These are phyloP conservation scores for Falcunculus frontatus DNA, from an alignment of 2,113 vertebrate genomes.

Conservation along the genomic window DNA sequence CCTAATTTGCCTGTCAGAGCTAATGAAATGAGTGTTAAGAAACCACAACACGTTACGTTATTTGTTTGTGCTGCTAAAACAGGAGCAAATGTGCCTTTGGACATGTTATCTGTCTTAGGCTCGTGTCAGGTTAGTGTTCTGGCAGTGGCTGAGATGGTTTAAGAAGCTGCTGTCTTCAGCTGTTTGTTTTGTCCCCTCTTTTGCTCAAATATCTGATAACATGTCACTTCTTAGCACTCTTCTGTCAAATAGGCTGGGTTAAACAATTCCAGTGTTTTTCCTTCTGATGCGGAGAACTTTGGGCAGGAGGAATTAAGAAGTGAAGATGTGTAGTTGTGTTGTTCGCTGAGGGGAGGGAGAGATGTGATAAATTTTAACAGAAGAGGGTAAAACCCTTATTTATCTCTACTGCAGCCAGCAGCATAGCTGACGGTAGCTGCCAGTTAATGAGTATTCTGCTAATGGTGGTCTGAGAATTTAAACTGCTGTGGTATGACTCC, in stretches of 20 bases:
- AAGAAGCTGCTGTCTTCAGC: not conserved
- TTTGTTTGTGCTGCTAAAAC: not conserved
- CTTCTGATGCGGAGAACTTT: not conserved
- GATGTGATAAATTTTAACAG: not conserved
- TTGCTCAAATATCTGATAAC: not conserved
- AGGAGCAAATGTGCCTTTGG: not conserved
- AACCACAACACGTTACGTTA: not conserved
- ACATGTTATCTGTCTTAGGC: not conserved
- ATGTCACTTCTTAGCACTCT: not conserved
- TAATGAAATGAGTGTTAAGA: not conserved
- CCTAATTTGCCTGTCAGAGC: not conserved
- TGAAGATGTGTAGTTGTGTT: not conserved
- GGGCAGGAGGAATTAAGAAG: not conserved
- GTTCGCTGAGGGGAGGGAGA: not conserved
- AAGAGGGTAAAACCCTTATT: not conserved
- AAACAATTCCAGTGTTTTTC: not conserved
- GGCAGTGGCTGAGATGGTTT: not conserved
- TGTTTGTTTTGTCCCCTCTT: not conserved
- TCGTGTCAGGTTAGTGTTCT: not conserved
- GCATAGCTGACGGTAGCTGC: not conserved
- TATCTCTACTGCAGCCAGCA: not conserved
- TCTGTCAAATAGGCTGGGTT: not conserved
- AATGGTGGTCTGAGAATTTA: not conserved
- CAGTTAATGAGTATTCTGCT: not conserved
- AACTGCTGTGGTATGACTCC: not conserved